Evolutionary conservation across 2,113 vertebrate species (phyloP).

Genomic region (Myocastor coypus): DNA sequence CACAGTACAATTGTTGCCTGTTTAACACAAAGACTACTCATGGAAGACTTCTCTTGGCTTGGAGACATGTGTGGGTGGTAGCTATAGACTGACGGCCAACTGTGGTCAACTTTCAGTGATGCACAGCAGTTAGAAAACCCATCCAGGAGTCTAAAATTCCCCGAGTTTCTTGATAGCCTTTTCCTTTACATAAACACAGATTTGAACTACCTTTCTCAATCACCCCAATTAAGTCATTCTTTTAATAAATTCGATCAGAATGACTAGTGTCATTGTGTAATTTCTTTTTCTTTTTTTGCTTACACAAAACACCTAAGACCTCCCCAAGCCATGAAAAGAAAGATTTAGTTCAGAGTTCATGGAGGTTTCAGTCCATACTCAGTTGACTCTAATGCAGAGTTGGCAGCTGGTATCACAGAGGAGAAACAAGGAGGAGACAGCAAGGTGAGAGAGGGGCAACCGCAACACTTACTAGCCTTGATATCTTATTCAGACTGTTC

Average conservation of each 20-base stretch:
- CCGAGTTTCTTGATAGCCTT: not conserved
- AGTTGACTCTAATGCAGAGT: not conserved
- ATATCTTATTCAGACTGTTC: not conserved
- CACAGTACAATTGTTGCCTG: not conserved
- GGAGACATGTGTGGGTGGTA: not conserved
- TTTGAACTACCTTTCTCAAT: not conserved
- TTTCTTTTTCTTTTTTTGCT: not conserved
- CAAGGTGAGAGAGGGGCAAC: not conserved
- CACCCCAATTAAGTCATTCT: not conserved
- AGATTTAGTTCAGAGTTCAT: not conserved
- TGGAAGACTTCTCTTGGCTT: not conserved
- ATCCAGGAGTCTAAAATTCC: not conserved
- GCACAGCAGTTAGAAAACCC: not conserved
- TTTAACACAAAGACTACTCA: constrained; percentile 32
- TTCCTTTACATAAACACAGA: not conserved
- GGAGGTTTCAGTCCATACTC: not conserved
- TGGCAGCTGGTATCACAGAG: not conserved
- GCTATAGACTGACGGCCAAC: not conserved
- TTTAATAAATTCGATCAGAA: not conserved
- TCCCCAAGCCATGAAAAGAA: not conserved
- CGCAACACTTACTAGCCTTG: not conserved
- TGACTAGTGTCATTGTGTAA: not conserved
- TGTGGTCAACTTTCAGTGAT: not conserved
- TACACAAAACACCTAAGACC: not conserved
- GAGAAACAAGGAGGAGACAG: not conserved